Evolutionary conservation across 1,140 invertebrate species (phyloP), one percentile per base, ranked within the genome.

Genomic region (Epicauta chinensis): DNA sequence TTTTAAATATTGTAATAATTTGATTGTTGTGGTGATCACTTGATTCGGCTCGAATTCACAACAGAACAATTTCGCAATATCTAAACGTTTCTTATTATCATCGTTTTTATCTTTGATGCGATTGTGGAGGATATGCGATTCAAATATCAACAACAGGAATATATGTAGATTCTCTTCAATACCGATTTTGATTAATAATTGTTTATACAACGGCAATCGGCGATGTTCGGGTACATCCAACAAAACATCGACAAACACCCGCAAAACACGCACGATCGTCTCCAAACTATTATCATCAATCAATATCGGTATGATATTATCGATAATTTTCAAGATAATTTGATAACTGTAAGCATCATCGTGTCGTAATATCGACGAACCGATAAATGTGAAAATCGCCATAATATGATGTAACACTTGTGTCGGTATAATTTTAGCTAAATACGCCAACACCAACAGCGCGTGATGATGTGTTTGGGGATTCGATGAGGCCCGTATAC

Each of bases 351-450:
- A 96, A 0, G 86, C 83, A 67, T 97, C 92, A 67, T 98, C 93
- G 58, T 93, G 91, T 12, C 92, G 76, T 0, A 96, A 69, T 14
- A 97, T 83, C 1, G 89, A 91, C 3, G 86, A 88, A 9, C 93
- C 93, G 79, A 98, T 93, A 62, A 96, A 97, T 0, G 93, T 96
- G 66, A 97, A 97, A 55, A 98, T 90, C 16, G 90, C 85, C 82
- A 97, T 94, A 1, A 95, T 86, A 61, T 93, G 90, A 64, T 92
- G 85, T 9, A 97, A 69, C 3, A 97, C 89, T 70, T 87, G 81
- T 40, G 90, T 83, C 0, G 91, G 87, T 43, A 86, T 76, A 56
- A 90, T 75, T 40, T 76, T 76, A 3, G 90, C 88, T 34, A 84
- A 80, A 42, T 88, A 77, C 0, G 87, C 84, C 0, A 97, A 71